Percentiles rank a stretch among this genome's conserved stretches.
These are phyloP conservation scores for Pelobates cultripes DNA, from an alignment of 2,797 vertebrate genomes.

Conservation along the genomic window DNA sequence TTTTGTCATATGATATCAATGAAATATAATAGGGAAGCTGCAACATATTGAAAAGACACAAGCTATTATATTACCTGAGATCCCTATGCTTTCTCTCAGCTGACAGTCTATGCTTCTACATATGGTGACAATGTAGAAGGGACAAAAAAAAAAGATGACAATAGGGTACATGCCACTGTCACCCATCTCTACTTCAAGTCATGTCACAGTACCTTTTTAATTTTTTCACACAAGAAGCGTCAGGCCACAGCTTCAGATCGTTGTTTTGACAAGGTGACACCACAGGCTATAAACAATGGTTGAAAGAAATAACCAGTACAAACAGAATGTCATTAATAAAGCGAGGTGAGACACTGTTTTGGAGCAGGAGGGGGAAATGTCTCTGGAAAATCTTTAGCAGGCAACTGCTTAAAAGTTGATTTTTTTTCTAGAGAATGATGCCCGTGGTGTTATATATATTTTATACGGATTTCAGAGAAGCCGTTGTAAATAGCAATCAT, in stretches of 20 bases:
- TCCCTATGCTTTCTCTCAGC: not conserved
- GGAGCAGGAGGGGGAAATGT: not conserved
- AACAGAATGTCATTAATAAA: not conserved
- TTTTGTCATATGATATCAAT: not conserved
- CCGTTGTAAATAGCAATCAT: no score
- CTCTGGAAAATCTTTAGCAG: no score
- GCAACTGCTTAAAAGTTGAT: no score
- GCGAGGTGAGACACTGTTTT: not conserved
- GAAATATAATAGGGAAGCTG: no score
- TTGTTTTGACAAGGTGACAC: slow-evolving; percentile 69
- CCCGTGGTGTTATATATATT: no score
- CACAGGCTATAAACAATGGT: slow-evolving; percentile 50
- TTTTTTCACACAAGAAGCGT: slow-evolving; percentile 58
- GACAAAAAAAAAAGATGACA: not conserved
- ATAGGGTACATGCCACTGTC: not conserved
- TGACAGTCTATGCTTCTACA: not conserved
- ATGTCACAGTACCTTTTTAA: slow-evolving; percentile 53
- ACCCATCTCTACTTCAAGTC: slow-evolving; percentile 63
- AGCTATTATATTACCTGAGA: not conserved
- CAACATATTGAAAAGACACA: no score
- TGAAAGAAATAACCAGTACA: slow-evolving; percentile 29
- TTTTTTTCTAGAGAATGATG: no score
- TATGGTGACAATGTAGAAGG: not conserved
- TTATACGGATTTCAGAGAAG: no score
- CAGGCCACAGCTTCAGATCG: slow-evolving; percentile 64